These are phyloP conservation scores for Sesia apiformis DNA, from an alignment of 2,888 invertebrate species.

Conservation along the genomic window DNA sequence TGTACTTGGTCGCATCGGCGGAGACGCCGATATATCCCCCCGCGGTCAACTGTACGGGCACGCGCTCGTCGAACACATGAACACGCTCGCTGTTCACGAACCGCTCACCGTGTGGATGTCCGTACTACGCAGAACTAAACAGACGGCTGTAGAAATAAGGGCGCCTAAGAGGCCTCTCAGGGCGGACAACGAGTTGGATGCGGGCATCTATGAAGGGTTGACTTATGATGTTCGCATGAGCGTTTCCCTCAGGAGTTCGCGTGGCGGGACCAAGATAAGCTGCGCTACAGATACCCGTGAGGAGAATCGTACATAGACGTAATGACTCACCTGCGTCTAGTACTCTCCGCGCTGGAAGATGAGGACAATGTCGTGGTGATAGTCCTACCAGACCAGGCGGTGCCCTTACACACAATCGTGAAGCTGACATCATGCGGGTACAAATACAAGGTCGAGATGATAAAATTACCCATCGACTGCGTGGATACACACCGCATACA, in stretches of 20 bases:
- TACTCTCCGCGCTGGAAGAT: conserved; percentile 89
- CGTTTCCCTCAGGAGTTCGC: conserved; percentile 93
- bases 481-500: conserved; percentile 92
- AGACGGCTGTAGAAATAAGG: conserved; percentile 86
- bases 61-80: conserved; percentile 82
- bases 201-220: conserved; percentile 94
- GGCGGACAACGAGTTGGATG: conserved; percentile 93
- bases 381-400: conserved; percentile 94
- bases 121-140: conserved; percentile 89
- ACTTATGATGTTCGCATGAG: conserved; percentile 93
- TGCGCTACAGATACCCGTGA: conserved; percentile 89
- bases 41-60: conserved; percentile 86
- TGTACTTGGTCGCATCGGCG: conserved; percentile 91
- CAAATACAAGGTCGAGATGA: conserved; percentile 90
- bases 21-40: conserved; percentile 89
- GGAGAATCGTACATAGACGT: conserved; percentile 95
- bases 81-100: conserved; percentile 74
- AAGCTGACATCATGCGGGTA: conserved; percentile 92
- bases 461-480: conserved; percentile 89
- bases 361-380: conserved; percentile 88
- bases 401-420: conserved; percentile 91
- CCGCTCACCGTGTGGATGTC: conserved; percentile 93
- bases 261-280: conserved; percentile 92
- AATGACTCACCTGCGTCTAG: conserved; percentile 90
- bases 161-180: conserved; percentile 89